These are phyloP conservation scores for cat (Felis catus) DNA, from an alignment of 2,113 vertebrate genomes.

Conservation along the genomic window F.catus_Fca126_mat1.0 CM031426.1:32883001-32883500, in stretches of 20 bases:
- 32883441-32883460: slow-evolving; percentile 63
- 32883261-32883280: background rate
- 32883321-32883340: background rate
- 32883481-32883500: slow-evolving; percentile 58
- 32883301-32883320: background rate
- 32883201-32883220: accelerated
- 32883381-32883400: background rate
- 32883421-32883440: slow-evolving; percentile 45
- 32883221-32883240: background rate
- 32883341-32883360: background rate
- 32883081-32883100: background rate
- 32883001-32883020: background rate
- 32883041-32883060: too few relatives aligned
- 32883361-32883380: background rate
- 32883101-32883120: background rate
- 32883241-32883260: too few relatives aligned
- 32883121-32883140: background rate
- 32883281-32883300: background rate
- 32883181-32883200: background rate
- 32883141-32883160: background rate
- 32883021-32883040: background rate
- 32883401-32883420: slow-evolving; percentile 63
- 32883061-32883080: background rate
- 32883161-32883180: too few relatives aligned
- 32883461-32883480: slow-evolving; percentile 71